Base-by-base conservation (phyloP, 1,140 invertebrate species). In the Lepidotrigona ventralis region DNA sequence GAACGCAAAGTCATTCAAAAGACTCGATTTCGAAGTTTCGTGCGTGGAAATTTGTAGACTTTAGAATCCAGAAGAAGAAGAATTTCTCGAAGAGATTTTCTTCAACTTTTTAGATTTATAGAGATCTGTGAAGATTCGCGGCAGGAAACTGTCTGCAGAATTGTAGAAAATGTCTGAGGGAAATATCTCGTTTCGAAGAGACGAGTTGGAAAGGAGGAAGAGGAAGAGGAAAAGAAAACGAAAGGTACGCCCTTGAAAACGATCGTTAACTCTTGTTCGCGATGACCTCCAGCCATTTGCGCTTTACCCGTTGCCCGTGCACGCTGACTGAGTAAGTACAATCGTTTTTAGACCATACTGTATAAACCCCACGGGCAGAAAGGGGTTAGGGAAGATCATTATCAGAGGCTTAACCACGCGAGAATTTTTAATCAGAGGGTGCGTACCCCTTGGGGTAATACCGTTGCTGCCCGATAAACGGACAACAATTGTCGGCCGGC, bases 341-440 rank as follows among this genome's bases (percentile, higher is more conserved):
- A 93, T 93, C 92, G 92, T 90, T 92, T 92, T 92, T 90, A 90
- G 86, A 89, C 90, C 88, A 91, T 91, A 91, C 89, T 92, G 90
- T 92, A 93, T 93, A 92, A 93, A 93, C 90, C 91, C 91, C 87
- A 90, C 81, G 89, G 87, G 88, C 86, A 85, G 88, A 91, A 91
- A 90, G 87, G 91, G 93, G 90, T 93, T 91, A 92, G 92, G 86
- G 91, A 93, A 94, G 94, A 94, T 94, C 93, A 94, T 94, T 94
- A 94, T 94, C 94, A 91, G 92, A 93, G 93, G 93, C 93, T 94
- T 94, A 94, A 94, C 93, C 94, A 94, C 94, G 94, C 94, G 93
- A 94, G 93, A 94, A 94, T 94, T 94, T 94, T 94, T 94, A 94
- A 94, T 94, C 94, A 94, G 93, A 94, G 93, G 93, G 93, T 93